These are phyloP conservation scores for Hybognathus amarus DNA, from an alignment of 2,797 vertebrate genomes.

Conservation along the genomic window DNA sequence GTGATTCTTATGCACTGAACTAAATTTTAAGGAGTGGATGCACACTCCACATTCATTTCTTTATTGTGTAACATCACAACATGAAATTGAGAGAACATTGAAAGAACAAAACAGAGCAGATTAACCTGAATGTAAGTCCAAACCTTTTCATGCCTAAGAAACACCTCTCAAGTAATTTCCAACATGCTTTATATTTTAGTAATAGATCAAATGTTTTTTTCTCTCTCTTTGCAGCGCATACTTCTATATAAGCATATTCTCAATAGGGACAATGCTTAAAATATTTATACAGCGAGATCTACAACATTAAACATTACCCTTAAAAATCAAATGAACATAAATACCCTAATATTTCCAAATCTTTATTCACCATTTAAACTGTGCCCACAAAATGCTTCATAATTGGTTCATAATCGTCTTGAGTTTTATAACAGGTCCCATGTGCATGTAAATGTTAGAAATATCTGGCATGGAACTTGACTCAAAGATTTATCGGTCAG, in stretches of 20 bases:
- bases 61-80: background rate
- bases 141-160: background rate
- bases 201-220: background rate
- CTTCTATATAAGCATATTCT: background rate
- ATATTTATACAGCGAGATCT: background rate
- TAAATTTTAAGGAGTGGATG: background rate
- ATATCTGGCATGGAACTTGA: constrained; percentile 23
- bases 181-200: background rate
- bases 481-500: constrained; percentile 23
- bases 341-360: background rate
- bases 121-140: background rate
- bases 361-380: background rate
- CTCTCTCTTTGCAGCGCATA: background rate
- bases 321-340: background rate
- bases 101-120: background rate
- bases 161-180: background rate
- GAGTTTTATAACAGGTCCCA: background rate
- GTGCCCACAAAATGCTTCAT: background rate
- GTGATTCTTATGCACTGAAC: background rate
- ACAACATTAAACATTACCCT: background rate
- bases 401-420: constrained; percentile 19
- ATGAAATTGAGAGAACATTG: background rate
- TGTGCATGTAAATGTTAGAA: background rate
- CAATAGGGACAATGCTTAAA: background rate
- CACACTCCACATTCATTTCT: background rate